phyloP scores from a whole-genome alignment of 1,140 invertebrate species.

The Drosophila subobscura region DNA sequence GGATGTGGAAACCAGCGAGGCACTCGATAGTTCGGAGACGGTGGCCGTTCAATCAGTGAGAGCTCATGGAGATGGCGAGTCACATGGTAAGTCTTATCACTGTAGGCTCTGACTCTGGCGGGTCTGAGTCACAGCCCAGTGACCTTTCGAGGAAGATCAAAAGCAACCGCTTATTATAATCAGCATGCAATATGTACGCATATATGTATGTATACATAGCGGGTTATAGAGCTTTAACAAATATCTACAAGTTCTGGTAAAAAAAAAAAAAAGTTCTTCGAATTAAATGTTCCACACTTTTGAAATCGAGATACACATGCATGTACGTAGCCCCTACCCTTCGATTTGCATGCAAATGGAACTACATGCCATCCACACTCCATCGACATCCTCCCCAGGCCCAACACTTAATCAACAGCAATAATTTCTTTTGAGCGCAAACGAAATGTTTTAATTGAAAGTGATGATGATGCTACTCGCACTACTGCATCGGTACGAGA shows the following conservation, averaged over 20 bases:
- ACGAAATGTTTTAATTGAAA: slow-evolving; percentile 79
- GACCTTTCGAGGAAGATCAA: slow-evolving; percentile 47
- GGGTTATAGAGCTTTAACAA: too few relatives aligned
- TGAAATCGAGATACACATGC: too few relatives aligned
- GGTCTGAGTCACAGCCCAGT: not conserved
- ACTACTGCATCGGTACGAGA: not conserved
- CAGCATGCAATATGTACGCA: too few relatives aligned
- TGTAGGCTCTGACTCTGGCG: not conserved
- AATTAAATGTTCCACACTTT: too few relatives aligned
- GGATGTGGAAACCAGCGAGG: slow-evolving; percentile 54
- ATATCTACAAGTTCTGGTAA: too few relatives aligned
- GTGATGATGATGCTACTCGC: slow-evolving; percentile 52
- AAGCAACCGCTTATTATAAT: slow-evolving; percentile 38
- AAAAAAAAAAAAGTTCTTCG: too few relatives aligned
- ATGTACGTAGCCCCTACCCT: slow-evolving; percentile 11
- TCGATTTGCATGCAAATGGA: slow-evolving; percentile 49
- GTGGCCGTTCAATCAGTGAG: slow-evolving; percentile 26
- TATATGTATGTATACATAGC: too few relatives aligned
- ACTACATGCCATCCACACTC: not conserved
- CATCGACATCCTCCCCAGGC: slow-evolving; percentile 27
- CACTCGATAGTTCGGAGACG: slow-evolving; percentile 21
- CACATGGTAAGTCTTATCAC: slow-evolving; percentile 64
- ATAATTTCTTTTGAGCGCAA: slow-evolving; percentile 59
- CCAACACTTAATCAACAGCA: slow-evolving; percentile 70
- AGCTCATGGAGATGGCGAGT: slow-evolving; percentile 31